Conservation (phyloP, 1,140 invertebrate genomes). For the Teleopsis dalmanni region DNA sequence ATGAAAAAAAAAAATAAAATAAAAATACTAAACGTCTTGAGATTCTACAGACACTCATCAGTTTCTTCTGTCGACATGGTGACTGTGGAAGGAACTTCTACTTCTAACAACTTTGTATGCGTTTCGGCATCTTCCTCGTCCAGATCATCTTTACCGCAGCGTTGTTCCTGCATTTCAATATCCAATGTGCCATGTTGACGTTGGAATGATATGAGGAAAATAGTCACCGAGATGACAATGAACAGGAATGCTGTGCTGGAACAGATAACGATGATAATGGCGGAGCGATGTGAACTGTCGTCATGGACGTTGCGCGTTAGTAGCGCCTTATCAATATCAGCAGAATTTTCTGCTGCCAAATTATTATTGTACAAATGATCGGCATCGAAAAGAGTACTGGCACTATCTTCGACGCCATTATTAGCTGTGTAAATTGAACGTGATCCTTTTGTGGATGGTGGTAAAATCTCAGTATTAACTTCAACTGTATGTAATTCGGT, state of each 20-base stretch:
- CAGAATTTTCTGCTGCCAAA: constrained; percentile 29
- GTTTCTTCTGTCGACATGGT: constrained; percentile 2
- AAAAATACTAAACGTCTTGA: too few relatives aligned
- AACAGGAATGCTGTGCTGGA: constrained; percentile 32
- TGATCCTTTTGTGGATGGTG: constrained; percentile 6
- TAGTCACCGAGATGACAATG: constrained; percentile 28
- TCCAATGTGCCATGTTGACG: constrained; percentile 34
- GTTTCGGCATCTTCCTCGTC: constrained; percentile 35
- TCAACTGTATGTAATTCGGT: background rate
- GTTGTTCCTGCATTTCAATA: constrained; percentile 40
- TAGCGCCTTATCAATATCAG: constrained; percentile 10
- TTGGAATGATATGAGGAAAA: constrained; percentile 36
- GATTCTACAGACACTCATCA: constrained; percentile 11
- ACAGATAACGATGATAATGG: constrained; percentile 30
- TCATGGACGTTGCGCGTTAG: constrained; percentile 12
- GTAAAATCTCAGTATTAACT: background rate
- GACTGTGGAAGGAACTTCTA: constrained; percentile 21
- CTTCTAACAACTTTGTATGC: constrained; percentile 29
- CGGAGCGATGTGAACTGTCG: constrained; percentile 21
- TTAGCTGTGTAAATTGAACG: constrained; percentile 5
- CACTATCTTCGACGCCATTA: constrained; percentile 25
- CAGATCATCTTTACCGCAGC: constrained; percentile 31
- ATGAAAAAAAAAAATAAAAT: too few relatives aligned
- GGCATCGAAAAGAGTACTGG: constrained; percentile 30
- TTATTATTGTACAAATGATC: constrained; percentile 31